Conservation (phyloP, 2,888 invertebrate species). For the Trichogramma dendrolimi region DNA sequence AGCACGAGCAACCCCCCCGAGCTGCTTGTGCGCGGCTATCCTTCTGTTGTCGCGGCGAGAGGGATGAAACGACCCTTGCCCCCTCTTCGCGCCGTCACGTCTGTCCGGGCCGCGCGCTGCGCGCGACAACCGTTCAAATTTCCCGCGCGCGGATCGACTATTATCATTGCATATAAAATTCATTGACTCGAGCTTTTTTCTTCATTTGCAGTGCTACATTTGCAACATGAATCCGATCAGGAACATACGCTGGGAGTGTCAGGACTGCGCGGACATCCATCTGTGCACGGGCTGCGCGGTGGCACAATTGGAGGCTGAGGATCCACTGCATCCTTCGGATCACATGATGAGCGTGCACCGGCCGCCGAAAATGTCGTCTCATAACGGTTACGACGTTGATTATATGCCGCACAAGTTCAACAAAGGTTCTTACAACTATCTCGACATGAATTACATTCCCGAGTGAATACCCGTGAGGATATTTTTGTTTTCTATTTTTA, state of each 20-base stretch:
- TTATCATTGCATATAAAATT: no score
- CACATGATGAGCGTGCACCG: slow-evolving; percentile 51
- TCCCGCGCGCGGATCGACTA: no score
- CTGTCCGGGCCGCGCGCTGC: no score
- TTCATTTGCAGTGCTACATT: slow-evolving; percentile 56
- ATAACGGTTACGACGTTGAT: slow-evolving; percentile 43
- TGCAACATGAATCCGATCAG: slow-evolving; percentile 64
- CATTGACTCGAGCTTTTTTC: background rate
- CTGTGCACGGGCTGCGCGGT: slow-evolving; percentile 65
- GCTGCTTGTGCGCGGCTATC: no score
- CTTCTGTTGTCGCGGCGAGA: no score
- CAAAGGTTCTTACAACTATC: slow-evolving; percentile 45
- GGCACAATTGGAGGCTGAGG: slow-evolving; percentile 54
- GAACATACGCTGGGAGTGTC: slow-evolving; percentile 69
- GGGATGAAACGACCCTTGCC: no score
- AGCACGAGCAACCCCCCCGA: no score
- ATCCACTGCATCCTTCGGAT: slow-evolving; percentile 51
- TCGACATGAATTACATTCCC: slow-evolving; percentile 48
- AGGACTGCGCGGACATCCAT: slow-evolving; percentile 60
- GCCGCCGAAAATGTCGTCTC: slow-evolving; percentile 34
- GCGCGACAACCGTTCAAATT: no score
- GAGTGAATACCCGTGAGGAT: slow-evolving; percentile 25
- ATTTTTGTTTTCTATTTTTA: no score
- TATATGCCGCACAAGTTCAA: slow-evolving; percentile 47
- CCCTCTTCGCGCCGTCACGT: no score